Evolutionary conservation across 2,797 vertebrate genomes (phyloP), one percentile per base, ranked within the genome.

Genomic region (Acipenser oxyrinchus): DNA sequence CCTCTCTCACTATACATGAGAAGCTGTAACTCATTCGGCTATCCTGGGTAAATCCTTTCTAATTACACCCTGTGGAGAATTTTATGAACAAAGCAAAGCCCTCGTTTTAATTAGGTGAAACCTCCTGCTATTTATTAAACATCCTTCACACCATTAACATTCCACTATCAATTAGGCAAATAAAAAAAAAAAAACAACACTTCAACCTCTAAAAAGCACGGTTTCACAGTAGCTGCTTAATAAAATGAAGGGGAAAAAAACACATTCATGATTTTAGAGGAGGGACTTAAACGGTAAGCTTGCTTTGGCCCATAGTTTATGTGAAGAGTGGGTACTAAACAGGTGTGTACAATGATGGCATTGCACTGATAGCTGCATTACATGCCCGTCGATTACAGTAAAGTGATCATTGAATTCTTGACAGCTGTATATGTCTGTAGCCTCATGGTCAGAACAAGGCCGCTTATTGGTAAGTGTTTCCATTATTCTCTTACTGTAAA

Each of bases 181-280:
- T 5, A 37, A 37, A 37, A 55, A 55, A n/a, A 55, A 2, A 59
- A 65, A 73, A 64, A 70, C n/a, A n/a, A 70, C 66, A 58, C 67
- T 69, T 73, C 66, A 66, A 55, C 9, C 9, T n/a, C n/a, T 55
- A 9, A 3, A 10, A 55, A 10, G 9, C 52, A 10, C 73, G 68
- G 15, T 53, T 70, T 68, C 74, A 81, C 72, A 51, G 76, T 11
- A 69, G 63, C 73, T 73, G 77, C 71, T 78, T 79, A 82, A 80
- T 84, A 78, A 82, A 80, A 76, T 62, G 70, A 73, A 80, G 12
- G 12, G 13, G 72, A 74, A 51, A 15, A 71, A 49, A 68, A 73
- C 8, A 55, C 9, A 9, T 9, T n/a, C 2, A 74, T 79, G 78
- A 77, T 73, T 66, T 76, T 67, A 71, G 72, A 1, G 75, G 73